Percentiles rank a stretch among this genome's conserved stretches.
Conservation (phyloP, 1,140 invertebrate genomes). For the Acromyrmex charruanus region DNA sequence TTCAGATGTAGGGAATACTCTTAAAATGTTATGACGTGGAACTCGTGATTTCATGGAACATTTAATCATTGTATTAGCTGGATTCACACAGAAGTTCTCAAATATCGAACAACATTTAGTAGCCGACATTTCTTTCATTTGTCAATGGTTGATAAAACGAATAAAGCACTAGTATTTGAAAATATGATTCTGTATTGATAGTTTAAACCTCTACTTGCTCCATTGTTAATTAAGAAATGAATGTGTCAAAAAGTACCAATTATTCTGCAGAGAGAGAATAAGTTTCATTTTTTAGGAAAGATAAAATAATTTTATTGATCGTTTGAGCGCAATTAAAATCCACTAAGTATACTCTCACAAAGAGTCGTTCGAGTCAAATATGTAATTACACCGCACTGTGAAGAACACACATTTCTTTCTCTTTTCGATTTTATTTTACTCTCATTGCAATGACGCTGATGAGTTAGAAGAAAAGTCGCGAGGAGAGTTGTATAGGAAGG, state of each 20-base stretch:
- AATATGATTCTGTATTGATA: background rate
- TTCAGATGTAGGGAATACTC: conserved; percentile 69
- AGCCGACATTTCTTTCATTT: background rate
- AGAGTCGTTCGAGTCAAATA: conserved; percentile 76
- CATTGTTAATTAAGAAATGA: background rate
- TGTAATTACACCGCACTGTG: conserved; percentile 73
- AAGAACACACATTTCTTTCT: conserved; percentile 35
- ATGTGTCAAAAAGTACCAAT: background rate
- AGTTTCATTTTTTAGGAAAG: background rate
- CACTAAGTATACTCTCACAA: conserved; percentile 70
- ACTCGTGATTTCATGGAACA: conserved; percentile 86
- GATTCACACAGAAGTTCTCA: conserved; percentile 76
- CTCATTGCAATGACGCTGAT: conserved; percentile 55
- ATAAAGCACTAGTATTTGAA: background rate
- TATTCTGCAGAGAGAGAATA: conserved; percentile 2
- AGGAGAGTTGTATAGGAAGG: conserved; percentile 37
- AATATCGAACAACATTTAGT: conserved; percentile 10
- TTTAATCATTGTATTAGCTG: conserved; percentile 85
- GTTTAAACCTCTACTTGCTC: background rate
- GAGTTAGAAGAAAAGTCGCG: conserved; percentile 58
- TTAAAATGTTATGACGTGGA: conserved; percentile 86
- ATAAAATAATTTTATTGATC: conserved; percentile 26
- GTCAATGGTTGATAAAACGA: background rate
- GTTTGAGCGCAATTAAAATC: conserved; percentile 61
- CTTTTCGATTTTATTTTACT: conserved; percentile 6